A percentile compares a stretch with the other conserved stretches of the same genome.
Conservation (phyloP, 2,888 invertebrate species). For the Eupeodes latifasciatus region DNA sequence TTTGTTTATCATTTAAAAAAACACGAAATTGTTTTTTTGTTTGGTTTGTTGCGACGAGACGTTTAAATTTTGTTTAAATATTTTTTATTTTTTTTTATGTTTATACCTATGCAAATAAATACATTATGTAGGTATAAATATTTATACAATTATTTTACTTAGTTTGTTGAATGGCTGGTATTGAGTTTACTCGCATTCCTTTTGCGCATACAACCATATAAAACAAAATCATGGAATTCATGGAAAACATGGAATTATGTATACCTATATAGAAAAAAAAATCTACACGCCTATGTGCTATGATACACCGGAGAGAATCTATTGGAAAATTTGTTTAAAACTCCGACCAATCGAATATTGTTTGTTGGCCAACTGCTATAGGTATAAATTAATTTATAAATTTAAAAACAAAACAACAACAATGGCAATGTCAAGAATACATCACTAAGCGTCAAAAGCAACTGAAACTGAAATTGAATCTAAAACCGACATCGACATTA, state of each 20-base stretch:
- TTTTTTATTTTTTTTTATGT: neutral
- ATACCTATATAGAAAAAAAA: no score
- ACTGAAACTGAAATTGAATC: neutral
- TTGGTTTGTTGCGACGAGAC: neutral
- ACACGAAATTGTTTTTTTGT: neutral
- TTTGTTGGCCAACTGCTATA: neutral
- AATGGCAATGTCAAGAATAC: neutral
- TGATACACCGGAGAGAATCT: slow-evolving; percentile 2
- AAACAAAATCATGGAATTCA: slow-evolving; percentile 14
- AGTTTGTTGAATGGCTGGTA: slow-evolving; percentile 13
- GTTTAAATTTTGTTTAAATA: slow-evolving; percentile 1
- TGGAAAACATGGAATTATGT: slow-evolving; percentile 17
- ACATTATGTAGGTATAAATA: slow-evolving; percentile 13
- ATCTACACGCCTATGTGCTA: neutral
- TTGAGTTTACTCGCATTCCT: slow-evolving; percentile 6
- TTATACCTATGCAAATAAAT: neutral
- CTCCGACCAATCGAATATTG: slow-evolving; percentile 5
- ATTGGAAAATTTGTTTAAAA: neutral
- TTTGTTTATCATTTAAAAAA: neutral
- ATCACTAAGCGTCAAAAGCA: slow-evolving; percentile 3
- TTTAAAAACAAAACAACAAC: slow-evolving; percentile 4
- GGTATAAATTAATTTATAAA: neutral
- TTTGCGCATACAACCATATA: slow-evolving; percentile 18
- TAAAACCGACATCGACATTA: slow-evolving; percentile 2
- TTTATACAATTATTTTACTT: slow-evolving; percentile 21